These are phyloP conservation scores for Epinephelus coioides DNA, from an alignment of 2,797 vertebrate species.

Conservation along the genomic window DNA sequence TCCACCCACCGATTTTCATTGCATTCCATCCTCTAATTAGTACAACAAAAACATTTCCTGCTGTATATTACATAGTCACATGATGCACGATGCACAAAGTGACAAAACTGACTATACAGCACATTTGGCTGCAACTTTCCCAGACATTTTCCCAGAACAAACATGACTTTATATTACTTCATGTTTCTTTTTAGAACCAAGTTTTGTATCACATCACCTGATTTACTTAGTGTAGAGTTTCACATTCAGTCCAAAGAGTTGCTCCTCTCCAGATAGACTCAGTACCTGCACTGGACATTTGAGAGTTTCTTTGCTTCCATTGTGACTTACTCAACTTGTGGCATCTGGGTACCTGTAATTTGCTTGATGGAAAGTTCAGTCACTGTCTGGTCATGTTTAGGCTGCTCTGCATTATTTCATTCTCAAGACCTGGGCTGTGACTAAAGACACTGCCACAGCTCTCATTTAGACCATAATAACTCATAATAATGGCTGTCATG, in stretches of 20 bases:
- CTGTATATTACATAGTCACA: slow-evolving; percentile 23
- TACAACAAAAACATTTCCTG: slow-evolving; percentile 32
- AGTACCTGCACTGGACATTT: too few relatives aligned
- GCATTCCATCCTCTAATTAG: slow-evolving; percentile 49
- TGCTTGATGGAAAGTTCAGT: slow-evolving; percentile 15
- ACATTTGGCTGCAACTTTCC: background rate
- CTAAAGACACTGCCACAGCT: slow-evolving; percentile 32
- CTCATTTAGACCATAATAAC: slow-evolving; percentile 54
- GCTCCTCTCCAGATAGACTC: background rate
- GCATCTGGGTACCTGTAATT: slow-evolving; percentile 13
- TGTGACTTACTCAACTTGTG: background rate
- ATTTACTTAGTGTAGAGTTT: background rate
- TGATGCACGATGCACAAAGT: background rate
- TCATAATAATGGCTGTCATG: slow-evolving; percentile 63
- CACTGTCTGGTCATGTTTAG: slow-evolving; percentile 14
- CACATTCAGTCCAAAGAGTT: background rate
- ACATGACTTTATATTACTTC: background rate
- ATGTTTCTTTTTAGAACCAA: background rate
- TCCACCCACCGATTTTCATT: slow-evolving; percentile 23
- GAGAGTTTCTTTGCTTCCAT: background rate
- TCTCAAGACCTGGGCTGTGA: slow-evolving; percentile 4
- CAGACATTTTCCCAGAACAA: background rate
- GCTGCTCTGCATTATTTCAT: slow-evolving; percentile 21
- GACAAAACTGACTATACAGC: background rate
- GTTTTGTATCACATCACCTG: background rate